Evolutionary conservation across 2,888 invertebrate genomes (phyloP).

Genomic region (Drosophila quinaria): DNA sequence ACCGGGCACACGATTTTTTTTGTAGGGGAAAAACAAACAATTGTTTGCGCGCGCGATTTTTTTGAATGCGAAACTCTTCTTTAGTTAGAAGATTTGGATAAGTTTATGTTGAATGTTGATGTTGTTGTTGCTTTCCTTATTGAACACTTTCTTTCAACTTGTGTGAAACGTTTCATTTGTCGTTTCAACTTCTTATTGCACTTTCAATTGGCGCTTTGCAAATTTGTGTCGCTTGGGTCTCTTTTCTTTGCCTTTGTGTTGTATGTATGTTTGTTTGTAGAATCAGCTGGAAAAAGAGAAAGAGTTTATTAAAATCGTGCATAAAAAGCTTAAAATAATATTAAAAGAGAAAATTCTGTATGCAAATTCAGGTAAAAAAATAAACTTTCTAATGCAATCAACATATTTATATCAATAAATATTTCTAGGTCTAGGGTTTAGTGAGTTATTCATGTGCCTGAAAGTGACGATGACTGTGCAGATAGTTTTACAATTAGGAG

Average conservation of each 20-base stretch:
- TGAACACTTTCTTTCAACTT: slow-evolving; percentile 62
- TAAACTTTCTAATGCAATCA: slow-evolving; percentile 43
- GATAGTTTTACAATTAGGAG: background rate
- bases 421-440: background rate
- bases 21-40: too few species aligned
- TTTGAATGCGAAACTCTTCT: slow-evolving; percentile 14
- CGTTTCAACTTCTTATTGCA: slow-evolving; percentile 64
- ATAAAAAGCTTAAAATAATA: slow-evolving; percentile 4
- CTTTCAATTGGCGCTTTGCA: slow-evolving; percentile 60
- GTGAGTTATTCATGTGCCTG: background rate
- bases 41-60: slow-evolving; percentile 50
- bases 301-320: slow-evolving; percentile 38
- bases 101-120: slow-evolving; percentile 28
- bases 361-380: slow-evolving; percentile 3
- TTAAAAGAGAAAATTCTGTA: slow-evolving; percentile 25
- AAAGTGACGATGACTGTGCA: background rate
- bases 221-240: slow-evolving; percentile 51
- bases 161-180: slow-evolving; percentile 26
- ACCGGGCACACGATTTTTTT: slow-evolving; percentile 26
- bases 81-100: slow-evolving; percentile 13
- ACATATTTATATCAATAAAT: slow-evolving; percentile 3
- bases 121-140: slow-evolving; percentile 38
- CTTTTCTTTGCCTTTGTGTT: slow-evolving; percentile 38
- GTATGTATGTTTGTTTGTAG: slow-evolving; percentile 41
- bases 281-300: slow-evolving; percentile 63